Percentiles rank a stretch among this genome's conserved stretches.
Conservation (phyloP, 2,888 invertebrate species). For the Doris montereyensis region DNA sequence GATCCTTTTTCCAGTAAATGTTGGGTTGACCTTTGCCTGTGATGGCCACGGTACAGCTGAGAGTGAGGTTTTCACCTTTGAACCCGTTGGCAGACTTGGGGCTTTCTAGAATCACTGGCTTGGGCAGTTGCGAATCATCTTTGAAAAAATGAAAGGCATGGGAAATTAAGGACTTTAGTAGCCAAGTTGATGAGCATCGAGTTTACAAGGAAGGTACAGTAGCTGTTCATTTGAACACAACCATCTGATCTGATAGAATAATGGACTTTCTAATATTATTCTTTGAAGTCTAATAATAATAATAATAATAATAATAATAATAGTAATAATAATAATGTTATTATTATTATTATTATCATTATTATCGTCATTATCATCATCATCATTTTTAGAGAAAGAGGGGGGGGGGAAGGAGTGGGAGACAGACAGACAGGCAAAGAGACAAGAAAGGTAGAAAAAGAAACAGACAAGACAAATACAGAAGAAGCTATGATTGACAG, state of each 20-base stretch:
- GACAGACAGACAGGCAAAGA: background rate
- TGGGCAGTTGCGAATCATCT: conserved; percentile 84
- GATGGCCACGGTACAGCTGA: conserved; percentile 85
- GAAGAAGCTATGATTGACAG: too few relatives aligned
- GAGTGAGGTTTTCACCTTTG: conserved; percentile 87
- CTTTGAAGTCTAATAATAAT: too few relatives aligned
- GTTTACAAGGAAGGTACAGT: background rate
- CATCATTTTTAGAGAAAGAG: background rate
- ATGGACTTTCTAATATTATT: too few relatives aligned
- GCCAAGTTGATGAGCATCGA: too few relatives aligned
- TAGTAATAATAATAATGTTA: background rate
- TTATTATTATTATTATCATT: too few relatives aligned
- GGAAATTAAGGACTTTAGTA: too few relatives aligned
- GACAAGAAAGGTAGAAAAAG: background rate
- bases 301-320: background rate
- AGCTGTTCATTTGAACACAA: background rate
- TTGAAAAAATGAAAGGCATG: conserved; percentile 44
- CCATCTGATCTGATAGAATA: too few relatives aligned
- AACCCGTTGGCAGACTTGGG: conserved; percentile 88
- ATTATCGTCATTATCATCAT: too few relatives aligned
- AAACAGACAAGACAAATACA: background rate
- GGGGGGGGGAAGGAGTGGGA: background rate
- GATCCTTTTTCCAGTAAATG: conserved; percentile 92
- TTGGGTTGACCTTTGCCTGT: conserved; percentile 73
- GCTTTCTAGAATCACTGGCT: conserved; percentile 87